Conservation (phyloP, 2,888 invertebrate species). For the Chaetogeoica ovagalla region DNA sequence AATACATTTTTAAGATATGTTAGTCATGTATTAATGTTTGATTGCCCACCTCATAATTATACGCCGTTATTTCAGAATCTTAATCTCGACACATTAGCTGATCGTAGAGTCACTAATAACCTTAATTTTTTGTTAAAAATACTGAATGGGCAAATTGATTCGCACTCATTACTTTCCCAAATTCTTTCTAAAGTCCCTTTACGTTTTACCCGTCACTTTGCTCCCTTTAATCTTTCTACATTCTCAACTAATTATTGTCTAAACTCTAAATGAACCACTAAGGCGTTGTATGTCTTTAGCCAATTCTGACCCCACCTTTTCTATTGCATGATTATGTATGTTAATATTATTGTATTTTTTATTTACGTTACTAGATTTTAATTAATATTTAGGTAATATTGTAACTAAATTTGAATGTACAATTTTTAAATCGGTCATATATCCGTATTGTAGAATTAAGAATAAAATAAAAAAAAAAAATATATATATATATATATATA, state of each 20-base stretch:
- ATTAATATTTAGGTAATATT: too few species aligned
- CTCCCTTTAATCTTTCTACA: not conserved
- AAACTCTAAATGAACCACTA: slow-evolving; percentile 6
- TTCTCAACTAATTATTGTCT: not conserved
- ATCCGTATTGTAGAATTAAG: too few species aligned
- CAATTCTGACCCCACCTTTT: not conserved
- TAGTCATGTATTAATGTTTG: not conserved
- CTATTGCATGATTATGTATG: not conserved
- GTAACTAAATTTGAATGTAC: too few species aligned
- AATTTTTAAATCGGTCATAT: too few species aligned
- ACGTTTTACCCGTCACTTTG: not conserved
- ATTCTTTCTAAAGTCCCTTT: not conserved
- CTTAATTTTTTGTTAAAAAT: not conserved
- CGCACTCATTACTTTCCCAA: not conserved
- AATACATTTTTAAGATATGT: too few species aligned
- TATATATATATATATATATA: too few species aligned
- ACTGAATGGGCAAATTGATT: not conserved
- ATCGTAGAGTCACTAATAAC: not conserved
- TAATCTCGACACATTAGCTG: not conserved
- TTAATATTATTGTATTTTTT: too few species aligned
- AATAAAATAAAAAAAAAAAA: too few species aligned
- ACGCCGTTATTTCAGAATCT: not conserved
- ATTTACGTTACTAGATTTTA: too few species aligned
- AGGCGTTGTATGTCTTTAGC: not conserved
- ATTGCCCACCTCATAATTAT: not conserved